Evolutionary conservation across 2,797 vertebrate genomes (phyloP), one percentile per base, ranked within the genome.

Genomic region (Arrhamphus sclerolepis): DNA sequence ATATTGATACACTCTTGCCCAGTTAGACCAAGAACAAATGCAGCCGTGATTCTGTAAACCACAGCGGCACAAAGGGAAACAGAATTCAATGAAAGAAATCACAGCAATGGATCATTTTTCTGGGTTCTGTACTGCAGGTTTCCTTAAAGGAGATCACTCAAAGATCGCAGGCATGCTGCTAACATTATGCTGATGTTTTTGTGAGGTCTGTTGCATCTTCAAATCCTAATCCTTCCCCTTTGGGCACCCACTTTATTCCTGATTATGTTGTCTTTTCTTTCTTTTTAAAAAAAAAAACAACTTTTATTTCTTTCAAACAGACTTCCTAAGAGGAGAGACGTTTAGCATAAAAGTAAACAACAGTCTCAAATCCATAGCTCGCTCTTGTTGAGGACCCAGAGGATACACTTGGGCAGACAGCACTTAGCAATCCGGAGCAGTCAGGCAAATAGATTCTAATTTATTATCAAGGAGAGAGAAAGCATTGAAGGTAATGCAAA

Each of bases 361-460:
- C 34, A 7, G 29, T 81, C 74, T 69, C 68, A 84, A 74, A 83
- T 78, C 75, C 59, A 76, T 70, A 76, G 70, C 67, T 56, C 78
- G 68, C 67, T 56, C 78, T 81, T 52, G 14, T 55, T 38, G 68
- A 70, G 46, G 56, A 66, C 48, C 72, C 75, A 75, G 82, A 90
- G 86, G 83, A 75, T 82, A 81, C 77, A 69, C 66, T 70, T 62
- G 60, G 70, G 66, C 66, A 83, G 72, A 78, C 74, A 66, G 78
- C 66, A 72, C 62, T 81, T 78, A 82, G 83, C 63, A 58, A 87
- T 83, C 76, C 67, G 60, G 52, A 73, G 78, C 71, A 78, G 70
- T 70, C 66, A 13, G 74, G 56, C 56, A 75, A 85, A 77, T 67
- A 56, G 65, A 87, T 86, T 71, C 83, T 81, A 82, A 91, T 90